phyloP scores from a whole-genome alignment of 2,888 invertebrate genomes.

The Eupelmus urozonus region DNA sequence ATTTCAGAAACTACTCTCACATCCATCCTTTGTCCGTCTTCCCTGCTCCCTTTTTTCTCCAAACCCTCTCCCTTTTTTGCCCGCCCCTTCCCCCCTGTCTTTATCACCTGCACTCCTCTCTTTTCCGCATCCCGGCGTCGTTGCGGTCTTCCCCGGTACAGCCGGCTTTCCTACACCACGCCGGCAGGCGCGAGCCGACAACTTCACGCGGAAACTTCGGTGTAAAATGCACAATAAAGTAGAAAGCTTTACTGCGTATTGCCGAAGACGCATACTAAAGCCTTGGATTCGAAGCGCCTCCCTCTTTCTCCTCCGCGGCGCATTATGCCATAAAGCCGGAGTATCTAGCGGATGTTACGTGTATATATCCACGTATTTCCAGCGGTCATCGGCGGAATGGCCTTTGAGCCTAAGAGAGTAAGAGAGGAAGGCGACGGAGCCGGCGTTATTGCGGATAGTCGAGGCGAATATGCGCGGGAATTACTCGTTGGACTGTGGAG shows the following conservation, averaged over 20 bases:
- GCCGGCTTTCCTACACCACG: no score
- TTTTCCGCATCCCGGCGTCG: not conserved
- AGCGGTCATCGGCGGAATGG: slow-evolving; percentile 36
- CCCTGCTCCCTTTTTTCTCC: not conserved
- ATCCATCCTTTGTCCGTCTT: not conserved
- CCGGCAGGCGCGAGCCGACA: no score
- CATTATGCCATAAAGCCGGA: slow-evolving; percentile 63
- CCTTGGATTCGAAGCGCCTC: slow-evolving; percentile 62
- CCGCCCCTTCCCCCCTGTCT: no score
- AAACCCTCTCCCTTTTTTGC: not conserved
- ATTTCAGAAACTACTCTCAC: no score
- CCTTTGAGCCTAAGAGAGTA: slow-evolving; percentile 17
- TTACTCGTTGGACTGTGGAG: not conserved
- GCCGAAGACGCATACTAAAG: slow-evolving; percentile 63
- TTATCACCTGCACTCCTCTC: no score
- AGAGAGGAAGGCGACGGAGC: slow-evolving; percentile 12
- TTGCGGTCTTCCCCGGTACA: no score
- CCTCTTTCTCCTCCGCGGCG: slow-evolving; percentile 10
- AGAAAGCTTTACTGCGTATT: slow-evolving; percentile 64
- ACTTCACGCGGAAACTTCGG: slow-evolving; percentile 14
- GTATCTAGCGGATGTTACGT: no score
- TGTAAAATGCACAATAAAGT: slow-evolving; percentile 67
- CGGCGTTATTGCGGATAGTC: slow-evolving; percentile 2
- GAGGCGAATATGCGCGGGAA: not conserved
- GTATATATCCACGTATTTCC: not conserved